These are phyloP conservation scores for Scatophagus argus DNA, from an alignment of 2,113 vertebrate species.

Conservation along the genomic window DNA sequence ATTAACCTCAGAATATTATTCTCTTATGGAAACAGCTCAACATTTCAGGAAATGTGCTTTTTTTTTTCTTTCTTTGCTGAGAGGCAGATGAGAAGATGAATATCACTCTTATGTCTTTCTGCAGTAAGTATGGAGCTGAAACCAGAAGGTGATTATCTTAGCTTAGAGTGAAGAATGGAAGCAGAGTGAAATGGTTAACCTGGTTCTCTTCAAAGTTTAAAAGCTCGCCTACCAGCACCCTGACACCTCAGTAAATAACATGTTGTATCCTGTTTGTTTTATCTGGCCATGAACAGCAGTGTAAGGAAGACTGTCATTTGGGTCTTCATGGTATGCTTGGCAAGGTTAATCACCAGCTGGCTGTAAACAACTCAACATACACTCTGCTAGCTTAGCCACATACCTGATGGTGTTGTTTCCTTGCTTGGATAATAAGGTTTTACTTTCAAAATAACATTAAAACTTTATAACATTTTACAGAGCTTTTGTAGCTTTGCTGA, in stretches of 20 bases:
- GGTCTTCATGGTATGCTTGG: neutral
- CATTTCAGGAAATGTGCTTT: neutral
- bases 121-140: neutral
- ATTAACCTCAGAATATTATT: neutral
- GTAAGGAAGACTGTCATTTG: neutral
- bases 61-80: neutral
- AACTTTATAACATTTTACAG: neutral
- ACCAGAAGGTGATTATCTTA: neutral
- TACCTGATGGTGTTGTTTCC: neutral
- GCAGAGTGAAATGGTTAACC: neutral
- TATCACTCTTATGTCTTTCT: neutral
- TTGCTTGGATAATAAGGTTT: neutral
- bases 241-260: neutral
- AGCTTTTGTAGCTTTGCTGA: neutral
- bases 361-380: neutral
- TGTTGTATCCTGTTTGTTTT: neutral
- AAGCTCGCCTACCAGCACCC: neutral
- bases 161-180: constrained; percentile 2
- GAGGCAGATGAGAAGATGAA: neutral
- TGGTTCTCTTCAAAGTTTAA: neutral
- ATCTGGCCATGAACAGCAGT: neutral
- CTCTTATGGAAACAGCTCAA: neutral
- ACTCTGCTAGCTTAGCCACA: neutral
- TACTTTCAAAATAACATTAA: neutral
- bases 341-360: too few relatives aligned